A percentile compares a stretch with the other conserved stretches of the same genome.
Conservation (phyloP, 2,888 invertebrate species). For the Lycophotia porphyrea region DNA sequence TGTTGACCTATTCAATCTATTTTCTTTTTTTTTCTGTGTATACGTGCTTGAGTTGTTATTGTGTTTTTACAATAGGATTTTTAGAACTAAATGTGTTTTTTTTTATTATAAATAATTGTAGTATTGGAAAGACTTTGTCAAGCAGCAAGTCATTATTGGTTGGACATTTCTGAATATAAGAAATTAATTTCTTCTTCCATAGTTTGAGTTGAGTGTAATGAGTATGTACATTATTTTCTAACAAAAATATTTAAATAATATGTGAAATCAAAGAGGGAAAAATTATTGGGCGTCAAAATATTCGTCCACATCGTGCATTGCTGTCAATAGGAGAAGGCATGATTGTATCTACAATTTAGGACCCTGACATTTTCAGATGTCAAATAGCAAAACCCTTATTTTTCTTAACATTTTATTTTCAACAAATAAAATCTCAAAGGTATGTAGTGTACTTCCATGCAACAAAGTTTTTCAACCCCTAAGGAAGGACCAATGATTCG, state of each 20-base stretch:
- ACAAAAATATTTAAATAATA: too few species aligned
- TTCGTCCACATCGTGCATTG: too few species aligned
- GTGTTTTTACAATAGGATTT: not conserved
- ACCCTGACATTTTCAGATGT: not conserved
- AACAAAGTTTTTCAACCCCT: slow-evolving; percentile 71
- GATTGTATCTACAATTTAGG: not conserved
- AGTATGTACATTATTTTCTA: too few species aligned
- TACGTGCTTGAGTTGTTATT: slow-evolving; percentile 31
- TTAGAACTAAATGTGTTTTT: too few species aligned
- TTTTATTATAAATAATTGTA: not conserved
- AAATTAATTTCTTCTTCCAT: too few species aligned
- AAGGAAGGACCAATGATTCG: slow-evolving; percentile 88
- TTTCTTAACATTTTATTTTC: not conserved
- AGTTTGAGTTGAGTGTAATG: too few species aligned
- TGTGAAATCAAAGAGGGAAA: too few species aligned
- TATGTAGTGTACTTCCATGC: slow-evolving; percentile 58
- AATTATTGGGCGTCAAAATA: too few species aligned
- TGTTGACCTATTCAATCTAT: slow-evolving; percentile 76
- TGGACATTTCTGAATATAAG: not conserved
- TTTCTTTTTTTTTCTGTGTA: slow-evolving; percentile 24
- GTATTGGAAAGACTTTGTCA: too few species aligned
- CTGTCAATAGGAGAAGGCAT: too few species aligned
- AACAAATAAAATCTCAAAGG: slow-evolving; percentile 40
- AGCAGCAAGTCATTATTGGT: too few species aligned
- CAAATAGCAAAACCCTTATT: not conserved